Percentiles rank a stretch among this genome's conserved stretches.
Evolutionary conservation across 1,140 invertebrate genomes (phyloP).

Genomic region (Drosophila lini): DNA sequence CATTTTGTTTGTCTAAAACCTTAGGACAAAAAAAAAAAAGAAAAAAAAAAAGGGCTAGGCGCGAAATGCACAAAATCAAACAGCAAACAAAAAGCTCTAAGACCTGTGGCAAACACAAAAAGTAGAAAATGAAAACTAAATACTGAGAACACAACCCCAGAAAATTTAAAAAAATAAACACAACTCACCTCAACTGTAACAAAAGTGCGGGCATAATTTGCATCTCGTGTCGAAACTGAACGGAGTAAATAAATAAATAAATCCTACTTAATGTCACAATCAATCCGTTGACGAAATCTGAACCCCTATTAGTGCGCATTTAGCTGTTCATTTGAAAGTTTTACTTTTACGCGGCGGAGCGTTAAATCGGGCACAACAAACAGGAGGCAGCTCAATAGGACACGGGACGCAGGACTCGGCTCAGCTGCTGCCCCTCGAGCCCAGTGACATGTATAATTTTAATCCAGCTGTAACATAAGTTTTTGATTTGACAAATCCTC

Average conservation of each 20-base stretch:
- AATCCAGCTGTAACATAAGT: slow-evolving; percentile 83
- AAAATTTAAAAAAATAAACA: neutral
- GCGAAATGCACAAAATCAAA: slow-evolving; percentile 67
- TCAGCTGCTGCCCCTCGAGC: slow-evolving; percentile 24
- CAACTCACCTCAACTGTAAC: slow-evolving; percentile 50
- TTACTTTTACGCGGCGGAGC: slow-evolving; percentile 79
- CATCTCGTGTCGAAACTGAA: slow-evolving; percentile 63
- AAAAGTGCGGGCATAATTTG: slow-evolving; percentile 74
- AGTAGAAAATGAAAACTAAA: neutral
- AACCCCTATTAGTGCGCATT: slow-evolving; percentile 84
- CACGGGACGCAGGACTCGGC: slow-evolving; percentile 23
- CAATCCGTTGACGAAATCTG: slow-evolving; percentile 70
- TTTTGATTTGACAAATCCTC: slow-evolving; percentile 82
- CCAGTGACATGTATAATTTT: slow-evolving; percentile 82
- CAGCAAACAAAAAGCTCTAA: slow-evolving; percentile 41
- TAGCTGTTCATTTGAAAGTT: slow-evolving; percentile 84
- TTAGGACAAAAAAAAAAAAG: slow-evolving; percentile 40
- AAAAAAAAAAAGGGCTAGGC: slow-evolving; percentile 1
- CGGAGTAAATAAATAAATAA: slow-evolving; percentile 84
- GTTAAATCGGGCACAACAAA: slow-evolving; percentile 76
- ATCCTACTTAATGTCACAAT: slow-evolving; percentile 84
- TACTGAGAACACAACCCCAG: slow-evolving; percentile 5
- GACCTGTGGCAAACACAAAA: slow-evolving; percentile 45
- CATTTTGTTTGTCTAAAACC: slow-evolving; percentile 63
- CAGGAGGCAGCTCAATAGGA: slow-evolving; percentile 37